phyloP scores from a whole-genome alignment of 2,797 vertebrate genomes.

The Morelia viridis region DNA sequence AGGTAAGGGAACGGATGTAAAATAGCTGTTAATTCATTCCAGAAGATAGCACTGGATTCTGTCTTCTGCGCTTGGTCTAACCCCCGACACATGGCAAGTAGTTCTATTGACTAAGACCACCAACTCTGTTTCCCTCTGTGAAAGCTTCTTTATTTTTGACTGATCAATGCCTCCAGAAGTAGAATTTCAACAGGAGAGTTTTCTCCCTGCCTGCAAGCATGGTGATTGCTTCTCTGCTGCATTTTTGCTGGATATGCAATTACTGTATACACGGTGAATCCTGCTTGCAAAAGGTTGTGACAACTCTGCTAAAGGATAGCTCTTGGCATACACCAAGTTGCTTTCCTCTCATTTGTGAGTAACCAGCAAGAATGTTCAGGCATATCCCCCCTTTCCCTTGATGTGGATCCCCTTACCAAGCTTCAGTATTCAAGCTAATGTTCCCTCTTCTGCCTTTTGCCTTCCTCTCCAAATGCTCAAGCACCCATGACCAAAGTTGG shows the following conservation, averaged over 20 bases:
- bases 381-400: neutral
- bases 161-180: neutral
- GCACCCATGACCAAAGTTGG: slow-evolving; percentile 8
- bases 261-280: no score
- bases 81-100: neutral
- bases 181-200: neutral
- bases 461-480: neutral
- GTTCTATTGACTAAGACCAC: neutral
- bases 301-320: no score
- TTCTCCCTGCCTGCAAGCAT: neutral
- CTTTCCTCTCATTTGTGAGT: no score
- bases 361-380: neutral
- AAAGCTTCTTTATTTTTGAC: no score
- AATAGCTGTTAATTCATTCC: neutral
- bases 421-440: neutral
- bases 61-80: neutral
- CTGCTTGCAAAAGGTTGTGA: no score
- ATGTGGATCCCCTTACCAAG: neutral
- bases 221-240: neutral
- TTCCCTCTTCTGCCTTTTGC: neutral
- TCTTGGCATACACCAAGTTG: no score
- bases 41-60: neutral
- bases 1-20: neutral
- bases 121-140: neutral
- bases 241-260: no score